Evolutionary conservation across 2,888 invertebrate genomes (phyloP).

Genomic region (Dynastes tityus): DNA sequence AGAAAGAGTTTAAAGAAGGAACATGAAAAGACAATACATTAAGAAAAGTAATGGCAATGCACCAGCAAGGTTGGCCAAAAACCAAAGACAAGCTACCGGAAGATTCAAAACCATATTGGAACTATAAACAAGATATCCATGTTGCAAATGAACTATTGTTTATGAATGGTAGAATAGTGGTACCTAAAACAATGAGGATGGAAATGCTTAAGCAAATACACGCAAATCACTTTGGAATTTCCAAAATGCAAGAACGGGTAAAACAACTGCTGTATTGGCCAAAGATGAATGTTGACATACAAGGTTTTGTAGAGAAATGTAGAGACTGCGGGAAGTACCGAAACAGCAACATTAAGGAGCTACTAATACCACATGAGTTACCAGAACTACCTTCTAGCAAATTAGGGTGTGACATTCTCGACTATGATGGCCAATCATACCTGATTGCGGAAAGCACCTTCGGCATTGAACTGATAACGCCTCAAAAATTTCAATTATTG

Average conservation of each 20-base stretch:
- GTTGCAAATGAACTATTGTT: background rate
- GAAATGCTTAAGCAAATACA: background rate
- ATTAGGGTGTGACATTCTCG: conserved; percentile 1
- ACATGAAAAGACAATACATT: background rate
- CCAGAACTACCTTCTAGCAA: conserved; percentile 8
- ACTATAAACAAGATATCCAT: background rate
- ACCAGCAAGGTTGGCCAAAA: background rate
- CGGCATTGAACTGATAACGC: too few relatives aligned
- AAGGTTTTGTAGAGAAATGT: too few relatives aligned
- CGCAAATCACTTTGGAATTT: background rate
- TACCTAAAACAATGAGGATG: background rate
- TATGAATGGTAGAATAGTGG: background rate
- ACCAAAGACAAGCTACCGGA: background rate
- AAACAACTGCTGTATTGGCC: too few relatives aligned
- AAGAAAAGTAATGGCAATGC: background rate
- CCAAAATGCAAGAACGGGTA: background rate
- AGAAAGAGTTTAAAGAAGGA: background rate
- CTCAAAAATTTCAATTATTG: too few relatives aligned
- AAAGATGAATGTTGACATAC: too few relatives aligned
- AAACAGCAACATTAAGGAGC: background rate
- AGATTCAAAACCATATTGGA: background rate
- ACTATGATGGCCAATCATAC: background rate
- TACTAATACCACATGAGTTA: background rate
- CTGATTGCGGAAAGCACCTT: background rate
- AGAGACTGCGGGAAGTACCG: background rate